Conservation (phyloP, 2,888 invertebrate species). For the Acrobasis consociella region DNA sequence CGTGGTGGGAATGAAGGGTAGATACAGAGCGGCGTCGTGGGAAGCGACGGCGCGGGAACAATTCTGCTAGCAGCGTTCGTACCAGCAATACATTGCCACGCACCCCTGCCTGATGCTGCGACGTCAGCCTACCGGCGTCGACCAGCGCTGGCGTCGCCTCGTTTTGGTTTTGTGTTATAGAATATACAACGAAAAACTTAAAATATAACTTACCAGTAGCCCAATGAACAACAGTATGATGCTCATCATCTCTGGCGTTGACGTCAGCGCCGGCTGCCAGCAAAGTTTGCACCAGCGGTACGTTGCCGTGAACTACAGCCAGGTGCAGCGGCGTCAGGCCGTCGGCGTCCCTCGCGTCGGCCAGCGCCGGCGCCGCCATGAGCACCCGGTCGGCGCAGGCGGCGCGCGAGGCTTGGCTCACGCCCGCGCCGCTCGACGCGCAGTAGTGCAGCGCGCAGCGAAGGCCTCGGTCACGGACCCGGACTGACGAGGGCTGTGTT, state of each 20-base stretch:
- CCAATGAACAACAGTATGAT: conserved; percentile 98
- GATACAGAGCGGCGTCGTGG: too few species aligned
- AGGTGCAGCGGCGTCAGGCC: conserved; percentile 97
- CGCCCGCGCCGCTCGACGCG: conserved; percentile 89
- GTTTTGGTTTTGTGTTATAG: too few species aligned
- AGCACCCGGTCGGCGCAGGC: conserved; percentile 94
- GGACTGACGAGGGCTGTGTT: conserved; percentile 75
- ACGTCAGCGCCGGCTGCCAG: conserved; percentile 95
- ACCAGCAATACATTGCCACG: too few species aligned
- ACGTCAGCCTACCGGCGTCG: too few species aligned
- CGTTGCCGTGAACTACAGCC: conserved; percentile 96
- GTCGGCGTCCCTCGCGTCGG: conserved; percentile 94
- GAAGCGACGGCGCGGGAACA: too few species aligned
- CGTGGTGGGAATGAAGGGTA: too few species aligned
- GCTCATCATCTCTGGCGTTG: conserved; percentile 95
- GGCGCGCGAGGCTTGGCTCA: conserved; percentile 87
- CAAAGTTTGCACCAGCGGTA: conserved; percentile 92
- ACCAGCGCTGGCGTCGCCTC: too few species aligned
- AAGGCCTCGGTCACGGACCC: conserved; percentile 90
- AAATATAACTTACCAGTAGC: conserved; percentile 90
- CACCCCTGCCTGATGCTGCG: too few species aligned
- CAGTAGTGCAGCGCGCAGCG: conserved; percentile 97
- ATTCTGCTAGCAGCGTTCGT: too few species aligned
- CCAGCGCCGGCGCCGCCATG: conserved; percentile 92
- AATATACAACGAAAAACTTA: too few species aligned